Base-by-base conservation (phyloP, 2,113 vertebrate genomes). In the Stomatorhinus ivindoensis region DNA sequence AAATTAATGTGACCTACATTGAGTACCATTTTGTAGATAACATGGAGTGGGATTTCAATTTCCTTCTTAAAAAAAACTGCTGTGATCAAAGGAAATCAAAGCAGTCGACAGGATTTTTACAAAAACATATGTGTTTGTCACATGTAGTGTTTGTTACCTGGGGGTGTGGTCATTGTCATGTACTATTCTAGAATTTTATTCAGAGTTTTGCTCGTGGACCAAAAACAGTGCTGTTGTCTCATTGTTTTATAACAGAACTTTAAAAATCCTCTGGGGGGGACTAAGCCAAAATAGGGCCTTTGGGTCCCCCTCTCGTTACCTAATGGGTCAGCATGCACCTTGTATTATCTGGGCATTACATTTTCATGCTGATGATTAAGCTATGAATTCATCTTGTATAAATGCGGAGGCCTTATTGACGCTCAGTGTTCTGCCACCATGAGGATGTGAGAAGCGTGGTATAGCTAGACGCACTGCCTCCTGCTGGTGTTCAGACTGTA, bases 161-260 rank as follows among this genome's bases (percentile, higher is more conserved):
- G 39, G 76, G 88, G 48, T 46, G 88, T 61, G 39, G 15, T 92
- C 65, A 46, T 91, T 90, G 82, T 94, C 91, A 93, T n/a, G 89
- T 6, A 89, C 93, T 94, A 93, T 93, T 94, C 90, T 27, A 85
- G 82, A 90, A 85, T 88, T 87, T 87, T 90, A 24, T 65, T 65
- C 24, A 27, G 10, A 80, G 50, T 92, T 48, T 76, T 84, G 83
- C 89, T 91, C 15, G 86, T 73, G 91, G 87, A n/a, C 44, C 83
- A 47, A 80, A 24, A 86, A 91, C 91, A 80, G 47, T 58, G 65
- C 24, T 42, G 46, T 88, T 61, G 90, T 92, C 31, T 92, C 91
- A 89, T 84, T 91, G 89, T 94, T 94, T 91, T 82, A 89, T 91
- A 89, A 90, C 90, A 91, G 47, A 92, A 94, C 92, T 94, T 93